Conservation (phyloP, 2,113 vertebrate genomes). For the Petroica traversi region DNA sequence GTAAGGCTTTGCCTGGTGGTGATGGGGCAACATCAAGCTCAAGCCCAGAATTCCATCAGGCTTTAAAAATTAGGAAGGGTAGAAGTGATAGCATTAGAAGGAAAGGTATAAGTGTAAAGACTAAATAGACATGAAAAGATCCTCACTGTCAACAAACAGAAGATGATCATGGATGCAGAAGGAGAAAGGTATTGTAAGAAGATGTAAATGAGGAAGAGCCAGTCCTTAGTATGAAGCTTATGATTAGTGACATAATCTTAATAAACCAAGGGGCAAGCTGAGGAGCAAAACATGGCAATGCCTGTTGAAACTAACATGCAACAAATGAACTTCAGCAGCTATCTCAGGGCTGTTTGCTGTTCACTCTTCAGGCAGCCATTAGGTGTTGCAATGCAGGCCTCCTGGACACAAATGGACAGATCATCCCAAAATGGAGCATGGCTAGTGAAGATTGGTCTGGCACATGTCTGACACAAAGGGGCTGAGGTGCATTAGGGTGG, state of each 20-base stretch:
- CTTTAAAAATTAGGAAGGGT: not conserved
- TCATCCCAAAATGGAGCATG: not conserved
- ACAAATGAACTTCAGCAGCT: not conserved
- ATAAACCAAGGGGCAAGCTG: not conserved
- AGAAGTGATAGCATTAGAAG: fast-evolving
- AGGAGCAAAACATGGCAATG: not conserved
- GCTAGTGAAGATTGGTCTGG: not conserved
- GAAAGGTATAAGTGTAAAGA: not conserved
- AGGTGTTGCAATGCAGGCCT: not conserved
- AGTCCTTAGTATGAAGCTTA: not conserved
- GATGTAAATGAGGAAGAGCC: not conserved
- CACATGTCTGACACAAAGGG: not conserved
- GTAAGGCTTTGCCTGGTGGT: not conserved
- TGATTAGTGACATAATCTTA: not conserved
- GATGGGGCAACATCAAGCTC: not conserved
- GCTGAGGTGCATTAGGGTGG: not conserved
- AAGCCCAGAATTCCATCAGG: not conserved
- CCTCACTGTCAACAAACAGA: not conserved
- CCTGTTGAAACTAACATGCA: not conserved
- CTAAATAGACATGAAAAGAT: not conserved
- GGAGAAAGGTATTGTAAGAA: not conserved
- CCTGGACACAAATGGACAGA: not conserved
- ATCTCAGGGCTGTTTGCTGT: not conserved
- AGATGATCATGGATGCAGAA: fast-evolving
- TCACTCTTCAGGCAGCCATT: not conserved